Evolutionary conservation across 2,888 invertebrate genomes (phyloP).

Genomic region (Neria commutata): DNA sequence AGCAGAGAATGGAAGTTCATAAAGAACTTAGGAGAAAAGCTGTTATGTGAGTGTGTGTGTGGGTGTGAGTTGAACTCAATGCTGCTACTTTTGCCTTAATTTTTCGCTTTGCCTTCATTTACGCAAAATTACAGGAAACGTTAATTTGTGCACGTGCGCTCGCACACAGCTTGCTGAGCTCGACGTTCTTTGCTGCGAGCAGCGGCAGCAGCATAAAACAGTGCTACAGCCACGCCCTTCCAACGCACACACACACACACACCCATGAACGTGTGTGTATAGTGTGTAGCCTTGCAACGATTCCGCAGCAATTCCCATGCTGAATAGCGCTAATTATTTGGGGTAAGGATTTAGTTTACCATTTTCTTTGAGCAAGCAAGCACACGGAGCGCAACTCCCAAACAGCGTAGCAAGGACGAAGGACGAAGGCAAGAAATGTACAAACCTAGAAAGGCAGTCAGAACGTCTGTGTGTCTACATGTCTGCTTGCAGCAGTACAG

Average conservation of each 20-base stretch:
- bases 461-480: no score
- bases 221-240: not conserved
- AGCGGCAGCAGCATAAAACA: slow-evolving; percentile 40
- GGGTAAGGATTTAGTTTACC: slow-evolving; percentile 41
- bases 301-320: slow-evolving; percentile 38
- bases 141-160: slow-evolving; percentile 52
- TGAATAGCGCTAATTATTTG: slow-evolving; percentile 58
- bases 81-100: slow-evolving; percentile 48
- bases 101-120: slow-evolving; percentile 54
- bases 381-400: slow-evolving; percentile 11
- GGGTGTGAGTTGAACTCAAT: no score
- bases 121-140: slow-evolving; percentile 53
- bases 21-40: no score
- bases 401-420: slow-evolving; percentile 13
- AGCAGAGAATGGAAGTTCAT: no score
- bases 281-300: not conserved
- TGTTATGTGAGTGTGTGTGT: no score
- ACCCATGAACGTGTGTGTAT: not conserved
- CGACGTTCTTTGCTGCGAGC: slow-evolving; percentile 9
- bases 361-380: slow-evolving; percentile 23
- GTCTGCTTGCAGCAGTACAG: no score
- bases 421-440: slow-evolving; percentile 12
- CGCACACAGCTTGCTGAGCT: not conserved
- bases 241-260: not conserved
- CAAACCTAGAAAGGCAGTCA: no score